Evolutionary conservation across 2,113 vertebrate species (phyloP), one percentile per base, ranked within the genome.

Genomic region (Scopus umbretta): DNA sequence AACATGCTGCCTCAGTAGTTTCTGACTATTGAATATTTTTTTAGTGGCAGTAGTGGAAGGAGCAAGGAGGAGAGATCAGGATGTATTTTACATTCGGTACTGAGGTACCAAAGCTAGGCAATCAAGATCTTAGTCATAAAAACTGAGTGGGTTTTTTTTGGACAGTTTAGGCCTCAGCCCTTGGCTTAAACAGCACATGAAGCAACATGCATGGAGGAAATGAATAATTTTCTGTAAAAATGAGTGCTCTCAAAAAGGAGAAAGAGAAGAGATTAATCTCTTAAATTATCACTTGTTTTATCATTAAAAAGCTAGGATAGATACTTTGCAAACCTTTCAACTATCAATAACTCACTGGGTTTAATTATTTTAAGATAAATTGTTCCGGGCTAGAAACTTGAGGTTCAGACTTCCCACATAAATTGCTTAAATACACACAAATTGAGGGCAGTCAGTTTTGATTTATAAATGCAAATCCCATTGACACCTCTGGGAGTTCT

Each of bases 401-500:
- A 93, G 61, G 43, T 87, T 89, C 25, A 65, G 71, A 75, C 75
- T 94, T 91, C 81, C 43, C 88, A 80, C 78, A 66, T 73, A 88
- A 96, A 88, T 56, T 40, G 30, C 82, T 94, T 72, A 83, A 94
- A 86, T 45, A 65, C 61, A 72, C 40, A 76, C 25, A 88, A 87
- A 65, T 50, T 73, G 53, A 86, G 70, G 25, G 40, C 74, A 94
- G 74, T 82, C 30, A 53, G 67, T 76, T 96, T 93, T 96, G 90
- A 96, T 92, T 95, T 90, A 86, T 80, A 65, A 20, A 21, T 55
- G 34, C 40, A 92, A 73, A 92, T 96, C 93, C 58, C 38, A 53
- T 23, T 90, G 74, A 96, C 90, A 95, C 93, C 88, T 96, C 87
- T 96, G 94, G 90, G 96, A 96, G 42, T 93, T 95, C 81, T 96